Evolutionary conservation across 2,888 invertebrate genomes (phyloP).

Genomic region (Euzophera pinguis): DNA sequence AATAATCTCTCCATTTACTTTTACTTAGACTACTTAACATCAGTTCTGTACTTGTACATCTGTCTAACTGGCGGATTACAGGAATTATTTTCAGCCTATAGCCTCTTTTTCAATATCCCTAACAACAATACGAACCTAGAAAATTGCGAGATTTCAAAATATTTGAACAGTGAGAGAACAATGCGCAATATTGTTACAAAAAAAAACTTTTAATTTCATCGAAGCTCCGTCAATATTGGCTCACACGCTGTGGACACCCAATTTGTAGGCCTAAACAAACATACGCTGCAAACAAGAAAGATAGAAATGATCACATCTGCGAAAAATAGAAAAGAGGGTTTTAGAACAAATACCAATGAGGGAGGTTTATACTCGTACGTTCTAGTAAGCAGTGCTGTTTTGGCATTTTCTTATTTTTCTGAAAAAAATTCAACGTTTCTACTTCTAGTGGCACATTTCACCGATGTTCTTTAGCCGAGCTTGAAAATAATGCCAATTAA

Average conservation of each 20-base stretch:
- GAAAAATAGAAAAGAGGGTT: neutral
- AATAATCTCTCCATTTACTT: no score
- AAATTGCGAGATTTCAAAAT: neutral
- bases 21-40: no score
- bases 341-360: neutral
- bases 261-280: conserved; percentile 7
- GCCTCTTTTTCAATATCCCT: neutral
- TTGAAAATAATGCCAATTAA: no score
- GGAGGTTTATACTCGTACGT: no score
- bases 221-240: conserved; percentile 6
- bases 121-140: neutral
- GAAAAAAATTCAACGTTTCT: no score
- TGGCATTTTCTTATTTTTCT: no score
- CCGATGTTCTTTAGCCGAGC: no score
- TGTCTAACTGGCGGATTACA: no score
- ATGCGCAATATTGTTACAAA: neutral
- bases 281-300: neutral
- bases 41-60: no score
- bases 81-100: no score
- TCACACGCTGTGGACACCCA: neutral
- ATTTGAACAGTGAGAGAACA: neutral
- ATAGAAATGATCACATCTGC: neutral
- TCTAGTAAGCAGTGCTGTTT: no score
- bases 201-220: conserved; percentile 9
- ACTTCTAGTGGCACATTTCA: no score